Conservation (phyloP, 2,888 invertebrate genomes). For the Philereme transversata region DNA sequence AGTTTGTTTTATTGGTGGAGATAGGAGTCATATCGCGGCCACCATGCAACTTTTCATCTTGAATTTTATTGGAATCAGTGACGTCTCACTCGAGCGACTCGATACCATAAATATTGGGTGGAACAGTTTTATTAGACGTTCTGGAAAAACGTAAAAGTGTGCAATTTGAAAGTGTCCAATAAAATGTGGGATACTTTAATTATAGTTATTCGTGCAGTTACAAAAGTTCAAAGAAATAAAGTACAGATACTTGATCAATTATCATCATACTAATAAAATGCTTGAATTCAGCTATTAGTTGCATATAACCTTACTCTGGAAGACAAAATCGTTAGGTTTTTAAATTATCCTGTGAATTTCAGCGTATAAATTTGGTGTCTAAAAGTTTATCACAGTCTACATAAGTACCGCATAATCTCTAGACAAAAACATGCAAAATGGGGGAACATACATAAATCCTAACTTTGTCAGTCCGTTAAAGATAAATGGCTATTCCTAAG, state of each 20-base stretch:
- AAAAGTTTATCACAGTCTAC: not conserved
- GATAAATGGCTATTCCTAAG: slow-evolving; percentile 24
- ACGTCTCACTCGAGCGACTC: slow-evolving; percentile 1
- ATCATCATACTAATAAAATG: too few species aligned
- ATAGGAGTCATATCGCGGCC: not conserved
- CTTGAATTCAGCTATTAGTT: too few species aligned
- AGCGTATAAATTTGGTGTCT: too few species aligned
- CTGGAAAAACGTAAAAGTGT: not conserved
- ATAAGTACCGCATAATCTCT: not conserved
- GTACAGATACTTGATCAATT: too few species aligned
- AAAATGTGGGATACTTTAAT: not conserved
- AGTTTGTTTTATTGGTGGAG: not conserved
- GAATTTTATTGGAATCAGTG: too few species aligned
- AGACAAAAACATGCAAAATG: slow-evolving; percentile 3
- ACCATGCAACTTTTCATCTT: not conserved
- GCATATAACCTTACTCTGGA: too few species aligned
- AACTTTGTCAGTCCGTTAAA: slow-evolving; percentile 23
- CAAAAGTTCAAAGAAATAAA: too few species aligned
- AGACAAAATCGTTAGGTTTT: too few species aligned
- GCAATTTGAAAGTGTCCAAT: slow-evolving; percentile 1
- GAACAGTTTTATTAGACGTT: slow-evolving; percentile 9
- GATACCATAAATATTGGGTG: slow-evolving; percentile 1
- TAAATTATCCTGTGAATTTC: too few species aligned
- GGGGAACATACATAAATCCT: slow-evolving; percentile 20
- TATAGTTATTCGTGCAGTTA: too few species aligned